These are phyloP conservation scores for Lepisosteus oculatus DNA, from an alignment of 2,113 vertebrate species.

Conservation along the genomic window DNA sequence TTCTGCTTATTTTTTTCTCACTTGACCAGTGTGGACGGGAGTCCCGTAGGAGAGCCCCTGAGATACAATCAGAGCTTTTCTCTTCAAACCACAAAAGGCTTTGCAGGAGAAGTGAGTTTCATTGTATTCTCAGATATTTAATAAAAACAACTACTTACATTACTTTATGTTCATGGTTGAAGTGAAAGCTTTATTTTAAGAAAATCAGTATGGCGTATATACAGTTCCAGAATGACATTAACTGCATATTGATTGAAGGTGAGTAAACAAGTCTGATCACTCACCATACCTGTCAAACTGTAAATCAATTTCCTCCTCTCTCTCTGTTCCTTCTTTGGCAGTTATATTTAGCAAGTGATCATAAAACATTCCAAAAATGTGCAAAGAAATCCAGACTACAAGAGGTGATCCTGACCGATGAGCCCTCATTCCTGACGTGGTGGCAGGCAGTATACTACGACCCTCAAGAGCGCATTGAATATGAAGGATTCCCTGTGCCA, in stretches of 20 bases:
- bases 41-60: constrained; percentile 49
- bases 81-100: constrained; percentile 61
- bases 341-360: constrained; percentile 83
- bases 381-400: constrained; percentile 78
- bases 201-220: neutral
- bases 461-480: constrained; percentile 81
- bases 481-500: constrained; percentile 75
- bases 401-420: constrained; percentile 70
- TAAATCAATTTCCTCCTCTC: neutral
- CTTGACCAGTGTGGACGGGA: constrained; percentile 49
- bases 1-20: constrained; percentile 11
- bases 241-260: neutral
- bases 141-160: too few relatives aligned
- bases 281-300: neutral
- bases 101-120: constrained; percentile 58
- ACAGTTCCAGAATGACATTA: neutral
- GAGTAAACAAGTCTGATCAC: neutral
- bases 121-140: neutral
- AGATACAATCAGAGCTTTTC: constrained; percentile 66
- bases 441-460: constrained; percentile 78
- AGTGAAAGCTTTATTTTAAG: too few relatives aligned
- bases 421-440: constrained; percentile 62
- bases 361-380: constrained; percentile 66
- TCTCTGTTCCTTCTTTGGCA: constrained; percentile 46
- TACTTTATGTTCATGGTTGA: too few relatives aligned